phyloP scores from a whole-genome alignment of 2,113 vertebrate genomes.

The Eira barbara region DNA sequence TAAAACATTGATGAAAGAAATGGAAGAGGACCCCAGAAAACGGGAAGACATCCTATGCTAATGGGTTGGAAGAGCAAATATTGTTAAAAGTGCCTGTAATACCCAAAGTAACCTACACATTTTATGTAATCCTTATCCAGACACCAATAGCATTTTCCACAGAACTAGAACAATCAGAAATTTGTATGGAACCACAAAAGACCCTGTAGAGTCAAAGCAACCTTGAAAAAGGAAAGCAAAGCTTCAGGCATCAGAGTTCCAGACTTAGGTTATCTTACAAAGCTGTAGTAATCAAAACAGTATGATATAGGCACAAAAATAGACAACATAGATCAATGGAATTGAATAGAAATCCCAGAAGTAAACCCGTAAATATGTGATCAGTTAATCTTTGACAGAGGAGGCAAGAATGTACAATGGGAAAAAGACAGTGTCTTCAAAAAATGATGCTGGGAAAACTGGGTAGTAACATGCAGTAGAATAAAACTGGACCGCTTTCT shows the following conservation, averaged over 20 bases:
- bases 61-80: neutral
- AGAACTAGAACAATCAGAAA: neutral
- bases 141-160: neutral
- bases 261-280: neutral
- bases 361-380: neutral
- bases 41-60: neutral
- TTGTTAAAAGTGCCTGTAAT: neutral
- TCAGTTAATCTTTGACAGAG: neutral
- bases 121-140: neutral
- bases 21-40: neutral
- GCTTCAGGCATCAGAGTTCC: neutral
- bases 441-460: neutral
- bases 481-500: neutral
- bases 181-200: neutral
- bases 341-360: neutral
- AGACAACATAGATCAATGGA: neutral
- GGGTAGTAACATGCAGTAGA: neutral
- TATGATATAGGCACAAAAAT: neutral
- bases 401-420: neutral
- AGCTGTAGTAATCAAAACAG: neutral
- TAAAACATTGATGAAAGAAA: neutral
- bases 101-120: neutral
- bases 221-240: neutral
- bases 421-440: neutral
- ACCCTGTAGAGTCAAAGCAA: neutral